Percentiles rank a stretch among this genome's conserved stretches.
Evolutionary conservation across 64 coral and sea anemone species (phyloP).

Genomic region (Montipora efflorescens): DNA sequence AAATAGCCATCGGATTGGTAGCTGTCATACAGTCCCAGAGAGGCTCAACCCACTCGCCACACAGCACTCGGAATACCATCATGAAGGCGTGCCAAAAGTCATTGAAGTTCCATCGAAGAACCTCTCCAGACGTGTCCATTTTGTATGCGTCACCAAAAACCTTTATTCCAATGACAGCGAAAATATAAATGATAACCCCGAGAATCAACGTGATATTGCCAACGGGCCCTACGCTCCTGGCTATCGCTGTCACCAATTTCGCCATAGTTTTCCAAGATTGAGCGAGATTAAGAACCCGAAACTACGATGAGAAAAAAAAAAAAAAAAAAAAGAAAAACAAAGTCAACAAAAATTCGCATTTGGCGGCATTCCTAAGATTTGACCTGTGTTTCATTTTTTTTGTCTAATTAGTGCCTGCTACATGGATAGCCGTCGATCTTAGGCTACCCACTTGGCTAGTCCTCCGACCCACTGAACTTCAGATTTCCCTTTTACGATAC

Average conservation of each 20-base stretch:
- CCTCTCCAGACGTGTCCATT: constrained; percentile 69
- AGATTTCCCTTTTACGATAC: no score
- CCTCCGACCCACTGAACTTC: no score
- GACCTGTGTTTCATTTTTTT: no score
- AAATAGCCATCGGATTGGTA: constrained; percentile 60
- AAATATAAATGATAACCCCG: constrained; percentile 84
- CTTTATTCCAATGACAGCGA: constrained; percentile 93
- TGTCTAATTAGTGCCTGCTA: no score
- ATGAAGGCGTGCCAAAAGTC: constrained; percentile 96
- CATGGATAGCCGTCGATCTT: no score
- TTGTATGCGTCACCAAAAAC: constrained; percentile 84
- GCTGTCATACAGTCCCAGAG: constrained; percentile 94
- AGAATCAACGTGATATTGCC: constrained; percentile 94
- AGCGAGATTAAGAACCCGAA: constrained; percentile 87
- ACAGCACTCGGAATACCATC: constrained; percentile 97
- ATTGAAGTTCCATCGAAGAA: constrained; percentile 94
- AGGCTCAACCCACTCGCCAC: constrained; percentile 94
- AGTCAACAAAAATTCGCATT: background rate
- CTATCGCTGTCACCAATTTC: constrained; percentile 84
- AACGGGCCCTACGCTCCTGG: constrained; percentile 84
- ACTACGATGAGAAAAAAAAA: constrained; percentile 7
- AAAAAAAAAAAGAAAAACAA: background rate
- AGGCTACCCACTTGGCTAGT: no score
- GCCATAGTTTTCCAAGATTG: constrained; percentile 97
- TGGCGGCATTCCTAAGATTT: background rate